Conservation (phyloP, 2,113 vertebrate species). For the Pygoscelis adeliae region DNA sequence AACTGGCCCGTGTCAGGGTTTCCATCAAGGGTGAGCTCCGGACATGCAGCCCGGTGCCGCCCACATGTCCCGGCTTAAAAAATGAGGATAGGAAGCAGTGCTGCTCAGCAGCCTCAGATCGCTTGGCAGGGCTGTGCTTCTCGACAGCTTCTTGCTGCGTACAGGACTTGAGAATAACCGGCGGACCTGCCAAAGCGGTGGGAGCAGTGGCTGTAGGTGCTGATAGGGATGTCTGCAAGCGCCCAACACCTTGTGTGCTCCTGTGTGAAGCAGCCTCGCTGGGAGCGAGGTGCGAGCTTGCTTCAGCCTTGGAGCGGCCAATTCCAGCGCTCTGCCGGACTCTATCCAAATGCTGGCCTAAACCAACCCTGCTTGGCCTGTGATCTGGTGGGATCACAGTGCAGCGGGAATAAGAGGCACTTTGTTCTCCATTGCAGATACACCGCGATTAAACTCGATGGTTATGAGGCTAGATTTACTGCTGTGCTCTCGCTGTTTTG, state of each 20-base stretch:
- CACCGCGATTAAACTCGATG: not conserved
- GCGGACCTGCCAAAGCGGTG: accelerated
- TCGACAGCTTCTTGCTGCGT: not conserved
- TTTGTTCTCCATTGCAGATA: not conserved
- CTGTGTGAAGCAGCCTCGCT: accelerated
- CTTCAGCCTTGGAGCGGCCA: not conserved
- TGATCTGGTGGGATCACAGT: not conserved
- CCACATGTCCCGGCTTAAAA: not conserved
- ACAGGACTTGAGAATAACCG: not conserved
- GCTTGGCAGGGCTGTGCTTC: not conserved
- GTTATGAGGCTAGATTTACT: conserved; percentile 19
- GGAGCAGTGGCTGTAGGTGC: not conserved
- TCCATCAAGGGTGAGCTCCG: not conserved
- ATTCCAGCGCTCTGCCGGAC: not conserved
- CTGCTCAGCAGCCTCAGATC: not conserved
- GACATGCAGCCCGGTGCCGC: accelerated
- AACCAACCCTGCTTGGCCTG: not conserved
- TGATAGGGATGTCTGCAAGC: not conserved
- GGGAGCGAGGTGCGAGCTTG: not conserved
- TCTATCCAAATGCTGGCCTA: not conserved
- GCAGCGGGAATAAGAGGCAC: not conserved
- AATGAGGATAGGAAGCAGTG: not conserved
- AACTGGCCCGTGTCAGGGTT: not conserved
- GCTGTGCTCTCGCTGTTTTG: not conserved
- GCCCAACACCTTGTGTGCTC: not conserved